Percentiles rank a stretch among this genome's conserved stretches.
Evolutionary conservation across 1,140 invertebrate genomes (phyloP).

Genomic region (Drosophila pallidifrons): DNA sequence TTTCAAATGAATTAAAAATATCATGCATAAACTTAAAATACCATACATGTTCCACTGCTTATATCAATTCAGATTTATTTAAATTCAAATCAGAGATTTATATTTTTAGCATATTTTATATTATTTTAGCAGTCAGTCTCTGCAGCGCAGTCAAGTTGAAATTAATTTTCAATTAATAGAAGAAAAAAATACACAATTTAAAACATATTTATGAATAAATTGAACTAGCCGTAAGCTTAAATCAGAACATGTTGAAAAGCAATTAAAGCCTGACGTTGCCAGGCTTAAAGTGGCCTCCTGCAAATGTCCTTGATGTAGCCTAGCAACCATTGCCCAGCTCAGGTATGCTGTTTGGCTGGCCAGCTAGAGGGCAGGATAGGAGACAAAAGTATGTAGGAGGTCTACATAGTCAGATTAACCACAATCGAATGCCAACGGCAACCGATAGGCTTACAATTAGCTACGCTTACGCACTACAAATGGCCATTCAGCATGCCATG

Average conservation of each 20-base stretch:
- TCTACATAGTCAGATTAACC: conserved; percentile 17
- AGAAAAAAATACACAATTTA: background rate
- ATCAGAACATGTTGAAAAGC: conserved; percentile 3
- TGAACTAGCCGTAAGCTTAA: background rate
- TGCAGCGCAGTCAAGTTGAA: background rate
- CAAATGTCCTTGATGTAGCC: conserved; percentile 9
- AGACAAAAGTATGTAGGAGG: background rate
- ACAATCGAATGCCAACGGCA: conserved; percentile 28
- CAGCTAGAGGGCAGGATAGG: background rate
- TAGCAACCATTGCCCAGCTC: conserved; percentile 25
- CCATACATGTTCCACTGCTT: too few species aligned
- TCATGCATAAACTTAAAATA: too few species aligned
- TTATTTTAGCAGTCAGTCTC: background rate
- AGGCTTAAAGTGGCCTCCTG: conserved; percentile 1
- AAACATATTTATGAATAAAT: conserved; percentile 10
- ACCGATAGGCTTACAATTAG: conserved; percentile 51
- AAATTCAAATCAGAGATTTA: too few species aligned
- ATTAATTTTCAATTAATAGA: conserved; percentile 17
- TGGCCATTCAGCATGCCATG: conserved; percentile 13
- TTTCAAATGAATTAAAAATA: too few species aligned
- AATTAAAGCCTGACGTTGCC: conserved; percentile 13
- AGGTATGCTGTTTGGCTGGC: conserved; percentile 5
- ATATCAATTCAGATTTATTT: too few species aligned
- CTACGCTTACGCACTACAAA: conserved; percentile 19
- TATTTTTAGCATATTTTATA: background rate